Conservation (phyloP, 2,797 vertebrate species). For the Urophycis tenuis region DNA sequence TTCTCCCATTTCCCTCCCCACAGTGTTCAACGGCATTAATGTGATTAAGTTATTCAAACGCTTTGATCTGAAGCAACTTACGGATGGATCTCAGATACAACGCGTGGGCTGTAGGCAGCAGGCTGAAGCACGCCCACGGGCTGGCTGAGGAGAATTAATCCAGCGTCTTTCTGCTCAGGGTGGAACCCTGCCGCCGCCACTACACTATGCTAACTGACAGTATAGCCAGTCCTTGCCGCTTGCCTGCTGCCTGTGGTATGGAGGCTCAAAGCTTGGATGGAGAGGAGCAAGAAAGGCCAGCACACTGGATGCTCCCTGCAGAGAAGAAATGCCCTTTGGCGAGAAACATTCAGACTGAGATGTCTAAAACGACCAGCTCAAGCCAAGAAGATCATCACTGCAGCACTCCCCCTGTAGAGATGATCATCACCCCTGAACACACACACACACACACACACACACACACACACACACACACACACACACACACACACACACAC, state of each 20-base stretch:
- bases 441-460: neutral
- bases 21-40: neutral
- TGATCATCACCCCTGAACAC: neutral
- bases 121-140: neutral
- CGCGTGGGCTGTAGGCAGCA: neutral
- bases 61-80: neutral
- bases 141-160: neutral
- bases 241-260: neutral
- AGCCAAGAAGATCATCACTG: neutral
- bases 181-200: neutral
- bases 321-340: neutral
- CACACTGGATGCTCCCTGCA: neutral
- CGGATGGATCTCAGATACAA: neutral
- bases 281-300: neutral
- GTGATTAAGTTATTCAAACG: neutral
- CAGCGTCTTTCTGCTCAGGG: neutral
- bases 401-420: too few relatives aligned
- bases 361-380: neutral
- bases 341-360: neutral
- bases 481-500: neutral
- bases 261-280: neutral
- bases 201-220: neutral
- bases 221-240: neutral
- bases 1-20: neutral
- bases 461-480: neutral